Conservation (phyloP, 2,113 vertebrate genomes). For the Peromyscus maniculatus region DNA sequence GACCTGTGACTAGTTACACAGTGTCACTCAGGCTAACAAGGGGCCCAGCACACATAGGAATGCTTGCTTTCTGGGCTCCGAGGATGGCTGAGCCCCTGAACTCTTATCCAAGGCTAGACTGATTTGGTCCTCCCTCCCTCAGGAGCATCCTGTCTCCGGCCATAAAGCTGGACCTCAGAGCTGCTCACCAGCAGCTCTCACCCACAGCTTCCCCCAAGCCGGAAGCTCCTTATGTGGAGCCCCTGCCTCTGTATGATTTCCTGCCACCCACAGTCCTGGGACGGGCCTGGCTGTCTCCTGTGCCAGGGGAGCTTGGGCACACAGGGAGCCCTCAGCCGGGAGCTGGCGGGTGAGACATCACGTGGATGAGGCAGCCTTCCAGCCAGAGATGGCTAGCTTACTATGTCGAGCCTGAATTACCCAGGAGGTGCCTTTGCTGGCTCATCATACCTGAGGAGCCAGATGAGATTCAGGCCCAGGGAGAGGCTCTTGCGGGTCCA, state of each 20-base stretch:
- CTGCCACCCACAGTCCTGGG: no score
- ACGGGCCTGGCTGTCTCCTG: neutral
- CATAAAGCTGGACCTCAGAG: neutral
- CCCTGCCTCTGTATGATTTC: neutral
- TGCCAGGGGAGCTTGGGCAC: neutral
- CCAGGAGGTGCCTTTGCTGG: fast-evolving
- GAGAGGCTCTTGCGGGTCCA: neutral
- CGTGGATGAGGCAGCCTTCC: fast-evolving
- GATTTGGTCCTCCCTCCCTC: neutral
- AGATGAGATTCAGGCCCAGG: neutral
- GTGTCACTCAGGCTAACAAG: neutral
- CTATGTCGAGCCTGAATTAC: neutral
- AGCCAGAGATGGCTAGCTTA: neutral
- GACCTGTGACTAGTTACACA: neutral
- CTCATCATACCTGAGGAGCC: neutral
- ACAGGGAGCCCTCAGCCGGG: fast-evolving
- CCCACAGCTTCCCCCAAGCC: neutral
- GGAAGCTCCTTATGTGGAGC: fast-evolving
- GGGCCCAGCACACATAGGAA: neutral
- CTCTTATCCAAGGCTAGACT: neutral
- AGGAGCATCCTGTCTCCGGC: neutral
- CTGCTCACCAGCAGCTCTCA: fast-evolving
- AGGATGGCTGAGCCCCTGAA: neutral
- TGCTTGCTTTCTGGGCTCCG: neutral
- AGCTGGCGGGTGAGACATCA: neutral